phyloP scores from a whole-genome alignment of 1,140 invertebrate species.

The Trichomalopsis sarcophagae region DNA sequence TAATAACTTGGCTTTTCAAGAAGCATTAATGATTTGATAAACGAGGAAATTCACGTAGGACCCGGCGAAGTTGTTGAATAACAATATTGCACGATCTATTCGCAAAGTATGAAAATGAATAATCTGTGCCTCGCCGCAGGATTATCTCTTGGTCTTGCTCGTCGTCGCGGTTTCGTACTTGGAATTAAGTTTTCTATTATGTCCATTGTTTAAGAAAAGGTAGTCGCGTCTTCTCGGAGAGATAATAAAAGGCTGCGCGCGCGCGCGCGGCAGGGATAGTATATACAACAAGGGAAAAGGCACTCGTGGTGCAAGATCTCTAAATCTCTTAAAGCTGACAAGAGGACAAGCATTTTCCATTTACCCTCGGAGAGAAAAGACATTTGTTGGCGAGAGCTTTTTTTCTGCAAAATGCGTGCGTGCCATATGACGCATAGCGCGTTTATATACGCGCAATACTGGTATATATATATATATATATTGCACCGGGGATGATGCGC shows the following conservation, averaged over 20 bases:
- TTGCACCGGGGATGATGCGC: neutral
- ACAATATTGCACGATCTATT: neutral
- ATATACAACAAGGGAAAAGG: neutral
- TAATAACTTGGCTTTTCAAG: too few species aligned
- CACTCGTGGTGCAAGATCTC: neutral
- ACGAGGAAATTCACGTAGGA: too few species aligned
- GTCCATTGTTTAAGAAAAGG: neutral
- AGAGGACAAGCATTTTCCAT: neutral
- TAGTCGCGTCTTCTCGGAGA: neutral
- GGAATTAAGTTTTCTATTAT: neutral
- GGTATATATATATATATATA: too few species aligned
- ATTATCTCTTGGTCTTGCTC: too few species aligned
- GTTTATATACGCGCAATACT: neutral
- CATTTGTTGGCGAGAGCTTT: neutral
- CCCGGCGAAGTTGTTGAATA: too few species aligned
- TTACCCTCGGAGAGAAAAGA: neutral
- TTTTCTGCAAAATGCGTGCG: neutral
- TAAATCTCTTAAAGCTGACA: slow-evolving; percentile 4
- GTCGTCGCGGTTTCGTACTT: neutral
- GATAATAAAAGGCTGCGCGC: neutral
- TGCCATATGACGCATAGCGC: neutral
- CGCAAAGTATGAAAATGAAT: too few species aligned
- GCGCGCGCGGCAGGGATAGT: neutral
- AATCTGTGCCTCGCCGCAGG: too few species aligned
- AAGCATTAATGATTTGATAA: too few species aligned